Base-by-base conservation (phyloP, 2,113 vertebrate genomes). In the Phylloscopus trochilus region DNA sequence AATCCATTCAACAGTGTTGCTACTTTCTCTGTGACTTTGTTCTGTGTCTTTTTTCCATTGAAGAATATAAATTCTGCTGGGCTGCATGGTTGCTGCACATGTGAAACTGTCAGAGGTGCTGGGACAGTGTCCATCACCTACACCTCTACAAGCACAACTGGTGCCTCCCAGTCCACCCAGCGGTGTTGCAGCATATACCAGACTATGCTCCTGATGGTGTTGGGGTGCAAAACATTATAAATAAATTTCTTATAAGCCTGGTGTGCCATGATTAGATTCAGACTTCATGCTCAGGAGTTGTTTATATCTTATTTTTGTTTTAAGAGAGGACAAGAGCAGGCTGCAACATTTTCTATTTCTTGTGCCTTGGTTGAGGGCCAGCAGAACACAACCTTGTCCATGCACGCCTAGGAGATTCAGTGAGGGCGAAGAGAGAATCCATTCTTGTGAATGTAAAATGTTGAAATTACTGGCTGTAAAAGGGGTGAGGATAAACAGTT, bases 271-370 rank as follows among this genome's bases (percentile, higher is more conserved):
- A 60, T 88, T 93, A 56, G 33, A 52, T 49, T 64, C 39, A 19
- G 68, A 37, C 56, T 86, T 90, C 11, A 13, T 64, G 28, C 31
- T 76, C 37, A 20, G 13, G 35, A 55, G 30, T 62, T 79, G 24
- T 73, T 86, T 63, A 20, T 83, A 33, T 31, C 19, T 78, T 89
- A 21, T 63, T 84, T 58, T 89, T 90, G 22, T 85, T 95, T 85
- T 66, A 70, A 72, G 76, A 69, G 68, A 53, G 28, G 28, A 9
- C 81, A 75, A 68, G 39, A 68, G 35, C 27, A 37, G 43, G 15
- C 68, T 86, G 72, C 1, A 11, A 15, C 11, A 1, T 62, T 86
- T 74, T 55, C 55, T 83, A 4, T 67, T 90, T 27, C 47, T 72
- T 67, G 12, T 80, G 33, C 23, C 18, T 70, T 94, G 31, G 63